phyloP scores from a whole-genome alignment of 2,113 vertebrate genomes.

The Takifugu bimaculatus region DNA sequence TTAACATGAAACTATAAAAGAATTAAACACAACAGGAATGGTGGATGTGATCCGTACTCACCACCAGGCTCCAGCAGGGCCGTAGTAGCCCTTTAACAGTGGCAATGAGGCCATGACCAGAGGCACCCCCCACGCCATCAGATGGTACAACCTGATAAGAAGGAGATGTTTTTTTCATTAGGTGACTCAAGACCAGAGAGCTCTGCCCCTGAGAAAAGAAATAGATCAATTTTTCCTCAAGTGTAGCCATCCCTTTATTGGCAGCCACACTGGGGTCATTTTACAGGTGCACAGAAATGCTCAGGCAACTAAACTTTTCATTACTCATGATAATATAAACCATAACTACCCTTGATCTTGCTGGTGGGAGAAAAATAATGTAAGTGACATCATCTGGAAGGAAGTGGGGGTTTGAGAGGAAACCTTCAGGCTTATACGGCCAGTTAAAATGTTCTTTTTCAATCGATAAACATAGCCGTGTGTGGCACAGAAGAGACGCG shows the following conservation, averaged over 20 bases:
- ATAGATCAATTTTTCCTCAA: slow-evolving; percentile 30
- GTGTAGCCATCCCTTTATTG: slow-evolving; percentile 21
- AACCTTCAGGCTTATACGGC: no score
- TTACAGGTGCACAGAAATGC: slow-evolving; percentile 48
- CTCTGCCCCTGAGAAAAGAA: slow-evolving; percentile 17
- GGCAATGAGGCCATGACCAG: slow-evolving; percentile 72
- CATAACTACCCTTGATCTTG: slow-evolving; percentile 43
- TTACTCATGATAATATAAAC: slow-evolving; percentile 50
- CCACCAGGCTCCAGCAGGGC: slow-evolving; percentile 74
- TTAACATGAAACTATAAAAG: background rate
- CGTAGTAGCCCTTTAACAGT: slow-evolving; percentile 72
- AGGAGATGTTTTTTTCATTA: slow-evolving; percentile 43
- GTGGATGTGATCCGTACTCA: slow-evolving; percentile 41
- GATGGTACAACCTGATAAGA: slow-evolving; percentile 74
- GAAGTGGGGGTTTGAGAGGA: no score
- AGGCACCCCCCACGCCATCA: slow-evolving; percentile 75
- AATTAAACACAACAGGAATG: background rate
- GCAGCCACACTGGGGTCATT: slow-evolving; percentile 31
- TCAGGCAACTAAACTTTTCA: slow-evolving; percentile 37
- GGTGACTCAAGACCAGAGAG: slow-evolving; percentile 6
- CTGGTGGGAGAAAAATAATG: slow-evolving; percentile 28
- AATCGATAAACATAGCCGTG: slow-evolving; percentile 1
- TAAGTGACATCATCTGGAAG: background rate
- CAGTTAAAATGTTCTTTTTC: background rate
- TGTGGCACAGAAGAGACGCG: slow-evolving; percentile 38